Evolutionary conservation across 2,113 vertebrate genomes (phyloP).

Genomic region (Deroptyus accipitrinus): DNA sequence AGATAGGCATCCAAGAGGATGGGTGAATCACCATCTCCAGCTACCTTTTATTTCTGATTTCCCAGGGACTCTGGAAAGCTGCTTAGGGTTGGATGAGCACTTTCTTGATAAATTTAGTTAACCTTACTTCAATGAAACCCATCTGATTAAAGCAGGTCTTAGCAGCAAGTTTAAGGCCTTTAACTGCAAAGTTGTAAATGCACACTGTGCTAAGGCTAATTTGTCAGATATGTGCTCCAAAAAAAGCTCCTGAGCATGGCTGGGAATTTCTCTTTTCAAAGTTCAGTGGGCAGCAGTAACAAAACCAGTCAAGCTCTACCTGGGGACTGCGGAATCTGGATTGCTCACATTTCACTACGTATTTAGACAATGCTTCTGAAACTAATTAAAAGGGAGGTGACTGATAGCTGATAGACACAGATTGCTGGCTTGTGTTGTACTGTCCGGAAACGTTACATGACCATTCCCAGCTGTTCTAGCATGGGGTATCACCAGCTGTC

Average conservation of each 20-base stretch:
- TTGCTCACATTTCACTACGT: background rate
- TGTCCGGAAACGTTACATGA: constrained; percentile 15
- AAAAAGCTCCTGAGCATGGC: background rate
- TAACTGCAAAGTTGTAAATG: background rate
- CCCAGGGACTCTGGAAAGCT: background rate
- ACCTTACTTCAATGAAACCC: background rate
- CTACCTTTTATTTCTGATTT: background rate
- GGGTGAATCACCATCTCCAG: background rate
- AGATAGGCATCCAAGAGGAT: background rate
- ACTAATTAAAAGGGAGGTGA: constrained; percentile 29
- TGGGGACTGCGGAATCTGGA: background rate
- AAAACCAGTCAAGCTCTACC: background rate
- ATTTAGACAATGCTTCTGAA: constrained; percentile 19
- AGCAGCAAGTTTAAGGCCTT: background rate
- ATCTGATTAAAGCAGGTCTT: background rate
- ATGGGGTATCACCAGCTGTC: constrained; percentile 23
- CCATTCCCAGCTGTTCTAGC: constrained; percentile 50
- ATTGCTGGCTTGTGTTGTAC: constrained; percentile 30
- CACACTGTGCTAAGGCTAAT: background rate
- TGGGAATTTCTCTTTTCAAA: background rate
- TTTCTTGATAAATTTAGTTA: background rate
- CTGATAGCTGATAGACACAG: constrained; percentile 10
- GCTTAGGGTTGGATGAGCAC: background rate
- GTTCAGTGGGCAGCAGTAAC: background rate
- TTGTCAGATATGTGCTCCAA: background rate